These are phyloP conservation scores for Euproctis similis DNA, from an alignment of 2,888 invertebrate species.

Conservation along the genomic window DNA sequence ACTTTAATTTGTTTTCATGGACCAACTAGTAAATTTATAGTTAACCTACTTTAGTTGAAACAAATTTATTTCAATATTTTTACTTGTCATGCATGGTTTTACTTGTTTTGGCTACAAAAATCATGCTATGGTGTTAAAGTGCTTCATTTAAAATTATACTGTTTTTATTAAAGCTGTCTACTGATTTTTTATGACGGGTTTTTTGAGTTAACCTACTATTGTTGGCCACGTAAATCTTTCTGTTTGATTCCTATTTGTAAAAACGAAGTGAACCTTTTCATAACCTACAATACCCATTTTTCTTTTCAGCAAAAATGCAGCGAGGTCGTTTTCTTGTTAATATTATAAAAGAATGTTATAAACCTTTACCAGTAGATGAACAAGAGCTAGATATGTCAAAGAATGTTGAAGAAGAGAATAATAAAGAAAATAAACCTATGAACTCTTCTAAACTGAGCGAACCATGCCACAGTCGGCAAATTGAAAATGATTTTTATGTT, in stretches of 20 bases:
- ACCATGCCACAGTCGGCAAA: constrained; percentile 1
- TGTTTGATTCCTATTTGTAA: too few species aligned
- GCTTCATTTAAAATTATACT: background rate
- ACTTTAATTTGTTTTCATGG: too few species aligned
- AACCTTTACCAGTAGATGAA: background rate
- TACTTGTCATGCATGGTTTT: too few species aligned
- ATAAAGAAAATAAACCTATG: background rate
- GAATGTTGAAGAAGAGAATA: background rate
- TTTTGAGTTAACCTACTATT: background rate
- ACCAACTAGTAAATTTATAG: too few species aligned
- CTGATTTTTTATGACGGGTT: background rate
- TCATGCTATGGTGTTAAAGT: too few species aligned
- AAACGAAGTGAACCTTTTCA: too few species aligned
- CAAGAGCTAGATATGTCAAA: background rate
- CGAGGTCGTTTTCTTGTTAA: background rate
- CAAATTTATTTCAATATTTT: too few species aligned
- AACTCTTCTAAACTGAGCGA: background rate
- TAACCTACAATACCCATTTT: background rate
- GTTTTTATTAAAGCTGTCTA: background rate
- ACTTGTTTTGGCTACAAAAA: too few species aligned
- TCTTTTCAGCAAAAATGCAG: background rate
- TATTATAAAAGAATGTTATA: background rate
- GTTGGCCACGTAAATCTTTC: too few species aligned
- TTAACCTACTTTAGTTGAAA: too few species aligned
- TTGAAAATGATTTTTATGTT: constrained; percentile 2